Conservation (phyloP, 2,797 vertebrate species). For the Anas capensis region DNA sequence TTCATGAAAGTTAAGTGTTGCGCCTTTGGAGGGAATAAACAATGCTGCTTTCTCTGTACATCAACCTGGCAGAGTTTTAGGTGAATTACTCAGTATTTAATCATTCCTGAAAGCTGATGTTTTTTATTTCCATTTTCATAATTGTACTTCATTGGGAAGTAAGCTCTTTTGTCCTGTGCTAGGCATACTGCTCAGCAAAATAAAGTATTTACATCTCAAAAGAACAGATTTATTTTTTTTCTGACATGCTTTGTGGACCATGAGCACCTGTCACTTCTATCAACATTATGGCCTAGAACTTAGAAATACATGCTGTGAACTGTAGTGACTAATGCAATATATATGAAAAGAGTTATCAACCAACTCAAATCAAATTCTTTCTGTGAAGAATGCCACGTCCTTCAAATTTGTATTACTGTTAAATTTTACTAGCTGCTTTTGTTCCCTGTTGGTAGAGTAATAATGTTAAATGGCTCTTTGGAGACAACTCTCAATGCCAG, state of each 20-base stretch:
- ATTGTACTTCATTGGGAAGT: neutral
- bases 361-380: neutral
- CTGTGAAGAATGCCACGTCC: neutral
- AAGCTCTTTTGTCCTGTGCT: neutral
- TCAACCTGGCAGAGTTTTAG: neutral
- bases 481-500: neutral
- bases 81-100: neutral
- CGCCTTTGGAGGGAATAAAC: neutral
- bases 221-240: neutral
- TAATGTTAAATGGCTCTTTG: neutral
- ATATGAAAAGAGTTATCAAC: neutral
- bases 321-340: neutral
- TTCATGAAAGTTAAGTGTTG: neutral
- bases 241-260: neutral
- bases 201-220: neutral
- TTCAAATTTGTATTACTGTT: neutral
- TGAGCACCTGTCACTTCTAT: neutral
- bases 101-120: neutral
- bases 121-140: neutral
- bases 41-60: neutral
- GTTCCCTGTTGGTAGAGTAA: neutral
- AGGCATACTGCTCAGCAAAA: neutral
- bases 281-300: neutral
- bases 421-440: neutral
- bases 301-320: neutral